phyloP scores from a whole-genome alignment of 2,797 vertebrate species.

The Muraenolepis orangiensis region DNA sequence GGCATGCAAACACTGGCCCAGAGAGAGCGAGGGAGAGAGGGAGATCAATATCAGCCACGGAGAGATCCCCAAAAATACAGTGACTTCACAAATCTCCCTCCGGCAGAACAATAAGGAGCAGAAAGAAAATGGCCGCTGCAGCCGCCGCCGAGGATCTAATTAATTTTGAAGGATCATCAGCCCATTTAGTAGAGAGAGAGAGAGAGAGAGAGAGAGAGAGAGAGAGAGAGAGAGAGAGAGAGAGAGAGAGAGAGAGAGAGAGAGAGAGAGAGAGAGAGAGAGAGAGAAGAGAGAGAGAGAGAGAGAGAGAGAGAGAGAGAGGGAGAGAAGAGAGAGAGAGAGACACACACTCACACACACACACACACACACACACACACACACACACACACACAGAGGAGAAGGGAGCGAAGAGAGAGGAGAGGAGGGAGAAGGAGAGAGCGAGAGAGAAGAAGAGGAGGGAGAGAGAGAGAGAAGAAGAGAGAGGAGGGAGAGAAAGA shows the following conservation, averaged over 20 bases:
- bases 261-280: conserved; percentile 73
- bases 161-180: conserved; percentile 99
- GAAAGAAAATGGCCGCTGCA: conserved; percentile 73
- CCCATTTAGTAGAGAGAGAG: conserved; percentile 82
- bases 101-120: conserved; percentile 57
- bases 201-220: conserved; percentile 73
- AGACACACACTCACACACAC: too few species aligned
- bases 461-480: conserved; percentile 70
- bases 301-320: conserved; percentile 53
- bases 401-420: conserved; percentile 65
- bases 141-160: conserved; percentile 89
- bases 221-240: conserved; percentile 38
- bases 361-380: too few species aligned
- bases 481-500: conserved; percentile 43
- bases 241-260: conserved; percentile 66
- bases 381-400: too few species aligned
- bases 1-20: conserved; percentile 54
- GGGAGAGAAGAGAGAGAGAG: conserved; percentile 66
- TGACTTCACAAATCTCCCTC: conserved; percentile 39
- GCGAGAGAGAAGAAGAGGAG: conserved; percentile 71
- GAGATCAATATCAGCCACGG: conserved; percentile 36
- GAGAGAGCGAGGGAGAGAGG: conserved; percentile 14
- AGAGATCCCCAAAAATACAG: conserved; percentile 49
- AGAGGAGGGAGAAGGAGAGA: conserved; percentile 68
- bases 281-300: conserved; percentile 67